Percentiles rank a stretch among this genome's conserved stretches.
phyloP scores from a whole-genome alignment of 2,113 vertebrate species.

The Neolamprologus toae region DNA sequence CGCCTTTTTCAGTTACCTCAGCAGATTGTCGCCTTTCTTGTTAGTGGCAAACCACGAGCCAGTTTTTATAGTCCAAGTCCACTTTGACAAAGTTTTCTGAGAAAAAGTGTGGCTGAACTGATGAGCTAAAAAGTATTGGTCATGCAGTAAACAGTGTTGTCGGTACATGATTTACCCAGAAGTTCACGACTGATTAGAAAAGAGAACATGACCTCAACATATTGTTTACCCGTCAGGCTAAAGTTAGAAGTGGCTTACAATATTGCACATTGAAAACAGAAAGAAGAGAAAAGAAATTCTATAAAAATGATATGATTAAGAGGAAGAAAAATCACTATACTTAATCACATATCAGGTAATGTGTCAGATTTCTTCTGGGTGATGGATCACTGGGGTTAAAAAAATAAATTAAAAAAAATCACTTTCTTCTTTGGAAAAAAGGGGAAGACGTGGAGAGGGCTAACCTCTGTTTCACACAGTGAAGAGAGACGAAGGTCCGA shows the following conservation, averaged over 20 bases:
- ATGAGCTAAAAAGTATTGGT: no score
- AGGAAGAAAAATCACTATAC: background rate
- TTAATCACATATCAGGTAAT: background rate
- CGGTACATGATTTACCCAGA: background rate
- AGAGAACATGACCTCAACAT: background rate
- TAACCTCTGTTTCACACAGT: conserved; percentile 58
- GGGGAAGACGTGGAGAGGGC: background rate
- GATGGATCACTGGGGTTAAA: background rate
- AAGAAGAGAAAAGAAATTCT: background rate
- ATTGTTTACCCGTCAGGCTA: background rate
- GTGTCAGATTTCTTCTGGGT: background rate
- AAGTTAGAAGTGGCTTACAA: background rate
- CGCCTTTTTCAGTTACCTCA: rapidly evolving
- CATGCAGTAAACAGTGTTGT: background rate
- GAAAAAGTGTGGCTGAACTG: no score
- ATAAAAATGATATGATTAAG: background rate
- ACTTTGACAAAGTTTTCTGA: background rate
- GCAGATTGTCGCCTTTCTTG: background rate
- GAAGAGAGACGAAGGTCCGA: conserved; percentile 39
- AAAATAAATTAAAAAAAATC: background rate
- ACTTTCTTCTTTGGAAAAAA: background rate
- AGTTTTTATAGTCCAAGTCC: background rate
- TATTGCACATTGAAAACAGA: rapidly evolving
- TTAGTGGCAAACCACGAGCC: background rate
- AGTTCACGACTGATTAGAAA: background rate